Evolutionary conservation across 2,113 vertebrate genomes (phyloP), one percentile per base, ranked within the genome.

Genomic region (Dinomys branickii): DNA sequence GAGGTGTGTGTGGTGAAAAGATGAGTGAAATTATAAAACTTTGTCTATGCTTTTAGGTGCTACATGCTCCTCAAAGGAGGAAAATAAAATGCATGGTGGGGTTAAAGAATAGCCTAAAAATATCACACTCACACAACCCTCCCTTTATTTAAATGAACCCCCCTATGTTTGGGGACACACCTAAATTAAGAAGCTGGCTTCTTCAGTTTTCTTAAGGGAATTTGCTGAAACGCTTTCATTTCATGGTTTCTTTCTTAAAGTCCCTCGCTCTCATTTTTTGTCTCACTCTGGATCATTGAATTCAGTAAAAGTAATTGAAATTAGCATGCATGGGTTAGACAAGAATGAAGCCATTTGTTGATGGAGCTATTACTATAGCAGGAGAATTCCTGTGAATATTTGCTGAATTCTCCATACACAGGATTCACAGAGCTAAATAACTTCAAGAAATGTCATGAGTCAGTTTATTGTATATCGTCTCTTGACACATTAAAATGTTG

Each of bases 221-320:
- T 87, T 58, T 50, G 59, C 22, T 67, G 44, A 94, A 75, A 47
- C 90, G 33, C 11, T 96, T 85, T 81, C 4, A 52, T 94, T 94
- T 93, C 44, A 54, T 26, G 52, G 33, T 67, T 94, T 93, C 28
- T 88, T 84, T 95, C 50, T 58, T 56, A 75, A 85, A 52, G 61
- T 47, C 80, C 58, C 22, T 71, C 52, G 8, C n/a, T 83, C 85
- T 87, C 35, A 41, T 90, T 92, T 90, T 92, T 85, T 77, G 26
- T 61, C 12, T n/a, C 19, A 19, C 1, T 82, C 9, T 88, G 6
- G 0, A 4, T 78, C 24, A 78, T 7, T 73, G 54, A 93, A 87
- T 28, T 91, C 78, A 12, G 20, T 80, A 14, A 47, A 78, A 83
- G 24, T 75, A 50, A 92, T 67, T 94, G 80, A 94, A 69, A 63